Evolutionary conservation across 2,113 vertebrate species (phyloP), one percentile per base, ranked within the genome.

Genomic region (Phoxinus phoxinus): DNA sequence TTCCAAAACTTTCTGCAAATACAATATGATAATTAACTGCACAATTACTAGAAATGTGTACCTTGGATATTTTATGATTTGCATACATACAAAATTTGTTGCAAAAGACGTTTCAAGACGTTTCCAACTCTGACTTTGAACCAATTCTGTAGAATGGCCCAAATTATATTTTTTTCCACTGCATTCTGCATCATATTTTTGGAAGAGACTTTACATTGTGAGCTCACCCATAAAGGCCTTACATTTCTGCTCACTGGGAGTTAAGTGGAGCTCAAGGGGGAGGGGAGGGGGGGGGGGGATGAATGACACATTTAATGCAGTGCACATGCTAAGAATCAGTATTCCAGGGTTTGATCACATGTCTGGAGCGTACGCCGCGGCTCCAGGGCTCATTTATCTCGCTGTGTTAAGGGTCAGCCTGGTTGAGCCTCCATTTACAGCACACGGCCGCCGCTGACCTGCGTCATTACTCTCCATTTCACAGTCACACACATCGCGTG

Each of bases 381-480:
- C 76, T 51, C 67, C 53, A 44, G 53, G 59, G n/a, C 63, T 81
- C 78, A 69, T 87, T 87, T 86, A 69, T 88, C 89, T 87, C 81
- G 13, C 9, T 82, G 59, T 83, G 59, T 48, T 51, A 82, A 58
- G 86, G 87, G 87, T 86, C 79, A 84, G 65, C 37, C 37, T 53
- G 89, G 67, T 85, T 88, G 75, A 53, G 71, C 75, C 83, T 87
- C 86, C 78, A 82, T 86, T 77, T 83, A 77, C 86, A 86, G 61
- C 76, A 82, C 74, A 88, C 37, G 53, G 72, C 82, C 35, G 21
- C 56, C 32, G 76, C 44, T 63, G 51, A 83, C 46, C 73, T 46
- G 32, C 59, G 69, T 83, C 86, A 87, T 86, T 84, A 85, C 77
- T 87, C 80, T 86, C 86, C 51, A 84, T 89, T 86, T 85, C 65